These are phyloP conservation scores for Ochlodes sylvanus DNA, from an alignment of 2,888 invertebrate genomes.

Conservation along the genomic window DNA sequence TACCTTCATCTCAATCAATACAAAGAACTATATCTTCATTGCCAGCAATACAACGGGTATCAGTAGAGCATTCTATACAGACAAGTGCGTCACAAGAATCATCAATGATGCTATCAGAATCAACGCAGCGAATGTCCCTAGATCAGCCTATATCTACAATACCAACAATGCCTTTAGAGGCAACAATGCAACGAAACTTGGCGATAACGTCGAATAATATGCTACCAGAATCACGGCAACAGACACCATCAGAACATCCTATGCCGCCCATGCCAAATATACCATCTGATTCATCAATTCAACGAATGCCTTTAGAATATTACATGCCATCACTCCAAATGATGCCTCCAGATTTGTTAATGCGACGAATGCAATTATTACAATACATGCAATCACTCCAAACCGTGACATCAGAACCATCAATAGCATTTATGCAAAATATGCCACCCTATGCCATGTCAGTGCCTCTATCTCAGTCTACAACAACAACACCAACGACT, in stretches of 20 bases:
- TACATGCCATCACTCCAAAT: background rate
- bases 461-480: background rate
- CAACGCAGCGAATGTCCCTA: background rate
- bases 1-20: background rate
- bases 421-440: background rate
- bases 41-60: background rate
- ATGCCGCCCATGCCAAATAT: background rate
- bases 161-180: background rate
- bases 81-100: background rate
- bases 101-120: background rate
- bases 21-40: background rate
- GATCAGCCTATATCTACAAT: background rate
- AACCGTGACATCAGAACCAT: background rate
- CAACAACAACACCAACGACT: background rate
- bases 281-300: slow-evolving; percentile 8
- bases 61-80: background rate
- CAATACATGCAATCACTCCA: slow-evolving; percentile 9
- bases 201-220: background rate
- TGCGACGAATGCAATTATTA: slow-evolving; percentile 12
- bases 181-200: background rate
- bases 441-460: background rate
- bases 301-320: slow-evolving; percentile 12
- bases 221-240: background rate
- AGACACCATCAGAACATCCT: background rate
- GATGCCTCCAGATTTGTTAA: slow-evolving; percentile 7